Percentiles rank a stretch among this genome's conserved stretches.
Evolutionary conservation across 2,888 invertebrate species (phyloP).

Genomic region (Venusia cambrica): DNA sequence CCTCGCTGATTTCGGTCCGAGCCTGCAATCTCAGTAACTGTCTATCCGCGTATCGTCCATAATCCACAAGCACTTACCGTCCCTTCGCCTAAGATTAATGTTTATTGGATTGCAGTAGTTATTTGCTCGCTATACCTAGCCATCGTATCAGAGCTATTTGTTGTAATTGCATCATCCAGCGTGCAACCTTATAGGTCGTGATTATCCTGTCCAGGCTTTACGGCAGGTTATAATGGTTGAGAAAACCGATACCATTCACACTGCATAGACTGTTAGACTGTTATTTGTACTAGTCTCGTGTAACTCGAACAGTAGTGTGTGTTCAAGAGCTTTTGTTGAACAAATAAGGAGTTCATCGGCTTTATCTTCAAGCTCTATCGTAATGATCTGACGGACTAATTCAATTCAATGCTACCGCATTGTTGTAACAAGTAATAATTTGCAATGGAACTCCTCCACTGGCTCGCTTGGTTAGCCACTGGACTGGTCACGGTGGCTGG

Average conservation of each 20-base stretch:
- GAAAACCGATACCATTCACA: slow-evolving; percentile 26
- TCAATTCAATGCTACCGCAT: slow-evolving; percentile 5
- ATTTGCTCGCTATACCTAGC: slow-evolving; percentile 17
- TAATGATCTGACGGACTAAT: background rate
- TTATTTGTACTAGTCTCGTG: slow-evolving; percentile 25
- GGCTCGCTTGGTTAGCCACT: slow-evolving; percentile 30
- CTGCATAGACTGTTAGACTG: slow-evolving; percentile 10
- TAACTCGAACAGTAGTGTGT: slow-evolving; percentile 8
- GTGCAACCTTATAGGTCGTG: slow-evolving; percentile 23
- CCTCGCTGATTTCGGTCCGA: slow-evolving; percentile 42
- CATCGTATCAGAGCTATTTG: slow-evolving; percentile 18
- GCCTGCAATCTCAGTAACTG: slow-evolving; percentile 41
- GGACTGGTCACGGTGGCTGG: slow-evolving; percentile 30
- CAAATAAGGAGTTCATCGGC: slow-evolving; percentile 9
- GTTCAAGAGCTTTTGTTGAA: slow-evolving; percentile 23
- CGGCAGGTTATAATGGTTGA: no score
- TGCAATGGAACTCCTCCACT: slow-evolving; percentile 24
- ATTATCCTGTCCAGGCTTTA: slow-evolving; percentile 17
- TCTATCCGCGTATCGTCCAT: slow-evolving; percentile 36
- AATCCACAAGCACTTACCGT: slow-evolving; percentile 32
- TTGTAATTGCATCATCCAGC: slow-evolving; percentile 15
- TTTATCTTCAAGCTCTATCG: slow-evolving; percentile 6
- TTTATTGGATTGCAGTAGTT: slow-evolving; percentile 28
- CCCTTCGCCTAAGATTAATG: slow-evolving; percentile 41
- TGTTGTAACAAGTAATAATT: slow-evolving; percentile 9